Conservation (phyloP, 2,888 invertebrate genomes). For the Agrochola litura region DNA sequence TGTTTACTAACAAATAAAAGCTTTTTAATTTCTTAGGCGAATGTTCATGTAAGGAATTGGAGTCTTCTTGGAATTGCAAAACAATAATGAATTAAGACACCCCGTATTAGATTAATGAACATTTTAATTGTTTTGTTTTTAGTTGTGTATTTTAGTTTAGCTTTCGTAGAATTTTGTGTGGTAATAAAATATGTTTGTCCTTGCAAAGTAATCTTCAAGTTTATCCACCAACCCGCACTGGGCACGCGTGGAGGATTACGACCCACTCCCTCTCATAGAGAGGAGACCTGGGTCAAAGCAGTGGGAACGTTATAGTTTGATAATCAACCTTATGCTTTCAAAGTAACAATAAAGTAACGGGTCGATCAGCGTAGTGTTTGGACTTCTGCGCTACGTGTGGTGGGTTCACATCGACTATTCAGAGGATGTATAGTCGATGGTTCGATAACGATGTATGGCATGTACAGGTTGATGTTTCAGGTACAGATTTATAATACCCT, state of each 20-base stretch:
- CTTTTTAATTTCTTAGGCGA: slow-evolving; percentile 70
- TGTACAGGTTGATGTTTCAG: background rate
- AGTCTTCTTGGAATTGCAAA: slow-evolving; percentile 42
- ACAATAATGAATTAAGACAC: slow-evolving; percentile 25
- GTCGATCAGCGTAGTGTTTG: background rate
- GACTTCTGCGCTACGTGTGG: background rate
- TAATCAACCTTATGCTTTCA: too few relatives aligned
- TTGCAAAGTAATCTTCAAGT: background rate
- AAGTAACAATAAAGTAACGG: too few relatives aligned
- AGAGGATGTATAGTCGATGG: background rate
- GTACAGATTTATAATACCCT: too few relatives aligned
- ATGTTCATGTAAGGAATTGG: slow-evolving; percentile 53
- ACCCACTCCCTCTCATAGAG: background rate
- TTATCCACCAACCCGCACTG: too few relatives aligned
- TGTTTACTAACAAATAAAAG: slow-evolving; percentile 83
- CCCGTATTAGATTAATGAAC: background rate
- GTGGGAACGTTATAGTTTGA: background rate
- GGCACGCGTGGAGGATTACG: background rate
- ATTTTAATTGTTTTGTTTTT: slow-evolving; percentile 3
- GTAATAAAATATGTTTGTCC: background rate
- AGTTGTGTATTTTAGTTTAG: background rate
- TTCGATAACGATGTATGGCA: background rate
- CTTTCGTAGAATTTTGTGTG: background rate
- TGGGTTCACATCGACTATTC: background rate
- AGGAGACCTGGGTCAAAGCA: background rate